Percentiles rank a stretch among this genome's conserved stretches.
phyloP scores from a whole-genome alignment of 2,888 invertebrate species.

The Microdon myrmicae region DNA sequence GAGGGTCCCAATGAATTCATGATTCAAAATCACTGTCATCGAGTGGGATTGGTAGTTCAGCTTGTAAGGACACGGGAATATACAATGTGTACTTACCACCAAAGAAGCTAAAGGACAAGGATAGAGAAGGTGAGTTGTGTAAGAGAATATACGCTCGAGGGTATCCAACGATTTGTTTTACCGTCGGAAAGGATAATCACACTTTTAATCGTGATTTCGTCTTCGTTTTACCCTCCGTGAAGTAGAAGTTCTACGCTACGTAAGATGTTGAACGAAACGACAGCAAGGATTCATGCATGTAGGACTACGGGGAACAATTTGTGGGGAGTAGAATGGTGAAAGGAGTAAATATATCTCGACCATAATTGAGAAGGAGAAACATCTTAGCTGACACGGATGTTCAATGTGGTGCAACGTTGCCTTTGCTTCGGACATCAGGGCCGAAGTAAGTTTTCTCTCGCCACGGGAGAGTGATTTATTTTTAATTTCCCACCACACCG shows the following conservation, averaged over 20 bases:
- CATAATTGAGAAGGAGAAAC: conserved; percentile 41
- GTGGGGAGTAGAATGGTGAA: conserved; percentile 8
- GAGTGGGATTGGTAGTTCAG: conserved; percentile 17
- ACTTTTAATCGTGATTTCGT: conserved; percentile 64
- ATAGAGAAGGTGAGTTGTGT: conserved; percentile 31
- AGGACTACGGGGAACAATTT: conserved; percentile 36
- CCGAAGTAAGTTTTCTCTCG: conserved; percentile 36
- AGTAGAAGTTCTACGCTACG: conserved; percentile 2
- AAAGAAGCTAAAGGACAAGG: conserved; percentile 25
- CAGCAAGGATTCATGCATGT: conserved; percentile 25
- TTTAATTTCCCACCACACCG: conserved; percentile 55
- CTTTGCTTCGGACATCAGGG: background rate
- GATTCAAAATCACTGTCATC: conserved; percentile 46
- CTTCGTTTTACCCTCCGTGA: conserved; percentile 1
- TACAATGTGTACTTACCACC: conserved; percentile 22
- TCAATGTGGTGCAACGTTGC: conserved; percentile 1
- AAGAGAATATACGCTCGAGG: no score
- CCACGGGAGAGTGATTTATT: conserved; percentile 56
- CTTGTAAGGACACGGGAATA: conserved; percentile 20
- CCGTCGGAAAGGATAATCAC: conserved; percentile 63
- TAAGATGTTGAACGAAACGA: background rate
- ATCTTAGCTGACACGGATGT: conserved; percentile 12
- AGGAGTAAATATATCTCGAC: conserved; percentile 25
- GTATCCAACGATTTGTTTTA: conserved; percentile 25
- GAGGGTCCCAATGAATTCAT: conserved; percentile 38